Base-by-base conservation (phyloP, 92 coral and sea anemone species). In the Galaxea fascicularis region DNA sequence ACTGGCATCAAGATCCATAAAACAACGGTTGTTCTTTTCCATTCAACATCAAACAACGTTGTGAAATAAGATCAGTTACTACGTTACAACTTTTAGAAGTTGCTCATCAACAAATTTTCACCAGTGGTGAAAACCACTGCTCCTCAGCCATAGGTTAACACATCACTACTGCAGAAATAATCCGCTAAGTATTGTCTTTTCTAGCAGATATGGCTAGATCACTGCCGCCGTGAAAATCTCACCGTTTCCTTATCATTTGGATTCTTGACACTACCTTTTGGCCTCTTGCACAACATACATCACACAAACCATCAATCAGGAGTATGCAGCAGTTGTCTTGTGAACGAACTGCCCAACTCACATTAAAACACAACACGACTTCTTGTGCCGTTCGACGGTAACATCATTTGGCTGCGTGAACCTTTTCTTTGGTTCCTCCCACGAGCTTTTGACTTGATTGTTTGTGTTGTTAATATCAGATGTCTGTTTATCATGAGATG, bases 301-400 rank as follows among this genome's bases (percentile, higher is more conserved):
- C 9, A 8, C 4, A 31, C 35, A 39, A 52, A 76, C 26, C 65
- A 24, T n/a, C n/a, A n/a, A n/a, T n/a, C n/a, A n/a, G n/a, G n/a
- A n/a, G n/a, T n/a, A n/a, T n/a, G n/a, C n/a, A 35, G 41, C 41
- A 35, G 41, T 35, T 35, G 41, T 6, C n/a, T n/a, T n/a, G n/a
- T 35, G 6, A 35, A 35, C 41, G 6, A 35, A 18, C 41, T 9
- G 11, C 12, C 18, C 8, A n/a, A 35, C 22, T 94, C 68, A 96
- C 96, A 96, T 87, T 74, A 94, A 15, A 41, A 84, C 76, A 82
- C 98, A 96, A 27, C 98, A 96, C 0, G 92, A 80, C 60, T 96
- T 96, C 82, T 94, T 95, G 67, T 90, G 93, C 71, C 79, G 80
- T 49, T 70, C 92, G 56, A 88, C 90, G 18, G 15, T 49, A 56